These are phyloP conservation scores for Diarsia mendica DNA, from an alignment of 2,888 invertebrate genomes.

Conservation along the genomic window DNA sequence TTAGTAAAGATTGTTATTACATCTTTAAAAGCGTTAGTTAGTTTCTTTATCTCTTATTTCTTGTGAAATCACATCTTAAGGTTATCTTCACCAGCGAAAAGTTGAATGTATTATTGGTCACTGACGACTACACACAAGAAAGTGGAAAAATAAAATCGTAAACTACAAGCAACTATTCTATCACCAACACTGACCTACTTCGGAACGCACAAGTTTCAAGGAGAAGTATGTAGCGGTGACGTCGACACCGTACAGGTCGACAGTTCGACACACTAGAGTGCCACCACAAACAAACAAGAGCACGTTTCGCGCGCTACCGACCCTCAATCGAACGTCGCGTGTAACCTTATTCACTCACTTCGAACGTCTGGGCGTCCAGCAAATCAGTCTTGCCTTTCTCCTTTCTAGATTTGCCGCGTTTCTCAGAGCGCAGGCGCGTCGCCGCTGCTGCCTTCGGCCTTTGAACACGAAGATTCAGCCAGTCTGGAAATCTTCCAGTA, in stretches of 20 bases:
- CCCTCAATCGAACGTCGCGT: constrained; percentile 64
- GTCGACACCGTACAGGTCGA: constrained; percentile 42
- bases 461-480: constrained; percentile 86
- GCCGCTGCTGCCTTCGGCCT: constrained; percentile 77
- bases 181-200: constrained; percentile 65
- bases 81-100: not conserved
- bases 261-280: constrained; percentile 54
- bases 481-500: constrained; percentile 84
- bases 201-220: constrained; percentile 64
- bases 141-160: not conserved
- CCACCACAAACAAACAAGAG: constrained; percentile 69
- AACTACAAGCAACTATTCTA: constrained; percentile 46
- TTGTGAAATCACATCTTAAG: not conserved
- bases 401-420: constrained; percentile 79
- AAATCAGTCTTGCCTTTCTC: constrained; percentile 65
- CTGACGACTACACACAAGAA: not conserved
- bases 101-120: not conserved
- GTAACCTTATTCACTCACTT: constrained; percentile 79
- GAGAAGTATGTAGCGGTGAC: constrained; percentile 53
- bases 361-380: constrained; percentile 77
- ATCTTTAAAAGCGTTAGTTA: not conserved
- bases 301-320: constrained; percentile 72
- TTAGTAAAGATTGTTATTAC: not conserved
- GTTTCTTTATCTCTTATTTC: not conserved
- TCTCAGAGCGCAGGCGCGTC: constrained; percentile 82